Percentiles rank a stretch among this genome's conserved stretches.
phyloP scores from a whole-genome alignment of 2,888 invertebrate species.

The Dendrolimus pini region DNA sequence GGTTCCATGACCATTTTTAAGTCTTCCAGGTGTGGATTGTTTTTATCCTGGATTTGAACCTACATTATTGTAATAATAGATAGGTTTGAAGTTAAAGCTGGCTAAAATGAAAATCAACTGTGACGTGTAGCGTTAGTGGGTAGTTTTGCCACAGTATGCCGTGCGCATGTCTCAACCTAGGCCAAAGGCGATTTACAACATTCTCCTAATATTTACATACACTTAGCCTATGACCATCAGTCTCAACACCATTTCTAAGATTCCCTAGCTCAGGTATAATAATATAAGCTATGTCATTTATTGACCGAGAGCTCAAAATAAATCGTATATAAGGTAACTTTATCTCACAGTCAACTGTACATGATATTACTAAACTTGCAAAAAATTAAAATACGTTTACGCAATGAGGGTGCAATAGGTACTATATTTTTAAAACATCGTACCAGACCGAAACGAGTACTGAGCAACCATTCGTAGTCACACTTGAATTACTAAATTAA shows the following conservation, averaged over 20 bases:
- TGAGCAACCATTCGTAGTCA: slow-evolving; percentile 67
- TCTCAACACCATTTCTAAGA: slow-evolving; percentile 68
- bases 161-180: slow-evolving; percentile 66
- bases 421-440: slow-evolving; percentile 55
- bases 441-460: slow-evolving; percentile 54
- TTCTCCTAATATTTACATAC: slow-evolving; percentile 75
- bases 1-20: no score
- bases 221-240: slow-evolving; percentile 73
- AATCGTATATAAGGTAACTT: slow-evolving; percentile 68
- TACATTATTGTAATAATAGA: no score
- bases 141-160: slow-evolving; percentile 65
- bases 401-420: slow-evolving; percentile 47
- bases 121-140: slow-evolving; percentile 14
- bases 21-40: no score
- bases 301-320: slow-evolving; percentile 60
- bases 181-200: slow-evolving; percentile 67
- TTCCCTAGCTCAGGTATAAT: slow-evolving; percentile 61
- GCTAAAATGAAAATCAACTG: no score
- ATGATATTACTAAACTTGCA: slow-evolving; percentile 41
- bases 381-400: slow-evolving; percentile 46
- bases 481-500: slow-evolving; percentile 65
- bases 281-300: slow-evolving; percentile 55
- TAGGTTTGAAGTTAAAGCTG: no score
- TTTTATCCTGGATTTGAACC: no score
- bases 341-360: slow-evolving; percentile 65